These are phyloP conservation scores for Odontomachus brunneus DNA, from an alignment of 1,140 invertebrate species.

Conservation along the genomic window DNA sequence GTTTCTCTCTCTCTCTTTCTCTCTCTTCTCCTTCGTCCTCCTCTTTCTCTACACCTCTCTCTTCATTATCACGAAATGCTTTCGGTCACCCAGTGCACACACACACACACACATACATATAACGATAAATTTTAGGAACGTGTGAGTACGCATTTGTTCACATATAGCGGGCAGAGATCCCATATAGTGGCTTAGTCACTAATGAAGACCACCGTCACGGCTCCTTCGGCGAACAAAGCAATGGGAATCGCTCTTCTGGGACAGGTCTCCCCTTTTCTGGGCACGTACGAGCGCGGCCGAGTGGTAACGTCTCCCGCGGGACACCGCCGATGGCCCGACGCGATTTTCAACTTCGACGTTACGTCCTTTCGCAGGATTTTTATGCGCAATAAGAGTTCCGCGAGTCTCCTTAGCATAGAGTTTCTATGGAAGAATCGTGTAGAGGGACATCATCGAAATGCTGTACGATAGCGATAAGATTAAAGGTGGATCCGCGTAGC, in stretches of 20 bases:
- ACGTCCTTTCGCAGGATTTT: conserved; percentile 25
- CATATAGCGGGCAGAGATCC: not conserved
- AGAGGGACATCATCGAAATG: not conserved
- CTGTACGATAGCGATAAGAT: not conserved
- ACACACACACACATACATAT: not conserved
- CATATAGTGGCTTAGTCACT: conserved; percentile 51
- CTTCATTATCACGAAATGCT: conserved; percentile 62
- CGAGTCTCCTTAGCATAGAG: not conserved
- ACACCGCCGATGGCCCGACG: conserved; percentile 12
- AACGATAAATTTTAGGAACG: not conserved
- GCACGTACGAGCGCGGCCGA: conserved; percentile 45
- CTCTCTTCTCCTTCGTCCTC: too few relatives aligned
- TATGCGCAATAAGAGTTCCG: conserved; percentile 56
- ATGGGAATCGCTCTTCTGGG: conserved; percentile 63
- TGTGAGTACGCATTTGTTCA: conserved; percentile 42
- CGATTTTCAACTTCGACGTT: conserved; percentile 43
- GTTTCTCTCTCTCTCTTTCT: too few relatives aligned
- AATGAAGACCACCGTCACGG: conserved; percentile 60
- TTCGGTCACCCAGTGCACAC: conserved; percentile 60
- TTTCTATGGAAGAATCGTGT: conserved; percentile 24
- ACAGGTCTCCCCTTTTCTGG: conserved; percentile 19
- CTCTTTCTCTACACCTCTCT: too few relatives aligned
- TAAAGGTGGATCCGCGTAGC: too few relatives aligned
- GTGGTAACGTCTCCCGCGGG: conserved; percentile 62
- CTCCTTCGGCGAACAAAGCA: conserved; percentile 63